Evolutionary conservation across 1,140 invertebrate species (phyloP).

Genomic region (Ptiloglossa arizonensis): DNA sequence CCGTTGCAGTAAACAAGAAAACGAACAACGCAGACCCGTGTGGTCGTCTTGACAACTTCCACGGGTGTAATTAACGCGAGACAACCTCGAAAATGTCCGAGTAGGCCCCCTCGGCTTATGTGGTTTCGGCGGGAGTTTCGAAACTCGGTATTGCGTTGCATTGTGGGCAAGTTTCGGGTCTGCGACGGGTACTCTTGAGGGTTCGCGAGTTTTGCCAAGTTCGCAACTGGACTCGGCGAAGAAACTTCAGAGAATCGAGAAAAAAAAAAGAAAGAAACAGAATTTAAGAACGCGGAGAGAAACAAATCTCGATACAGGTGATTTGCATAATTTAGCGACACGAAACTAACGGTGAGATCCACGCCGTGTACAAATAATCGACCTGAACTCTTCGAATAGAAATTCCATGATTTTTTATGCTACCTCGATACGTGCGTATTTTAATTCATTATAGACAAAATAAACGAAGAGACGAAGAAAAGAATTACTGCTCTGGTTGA

Average conservation of each 20-base stretch:
- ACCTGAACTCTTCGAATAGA: too few species aligned
- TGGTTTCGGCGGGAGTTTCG: constrained; percentile 16
- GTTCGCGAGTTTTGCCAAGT: constrained; percentile 42
- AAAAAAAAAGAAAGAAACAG: not conserved
- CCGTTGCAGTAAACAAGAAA: not conserved
- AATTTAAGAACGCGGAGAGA: not conserved
- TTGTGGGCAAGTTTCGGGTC: constrained; percentile 8
- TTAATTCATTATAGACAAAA: too few species aligned
- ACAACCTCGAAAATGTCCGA: constrained; percentile 1
- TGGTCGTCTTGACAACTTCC: constrained; percentile 13
- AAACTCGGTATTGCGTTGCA: constrained; percentile 3
- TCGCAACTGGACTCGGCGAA: constrained; percentile 7
- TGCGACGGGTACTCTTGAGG: constrained; percentile 12
- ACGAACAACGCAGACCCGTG: not conserved
- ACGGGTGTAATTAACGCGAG: constrained; percentile 24
- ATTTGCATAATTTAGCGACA: not conserved
- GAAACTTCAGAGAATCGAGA: constrained; percentile 4
- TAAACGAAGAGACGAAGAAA: too few species aligned
- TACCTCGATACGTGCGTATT: too few species aligned
- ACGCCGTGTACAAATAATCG: too few species aligned
- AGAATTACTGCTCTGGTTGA: too few species aligned
- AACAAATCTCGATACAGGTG: not conserved
- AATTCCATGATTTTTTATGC: too few species aligned
- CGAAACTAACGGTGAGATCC: too few species aligned
- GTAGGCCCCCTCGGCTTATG: not conserved